Conservation (phyloP, 1,140 invertebrate genomes). For the Pogonognathellus flavescens region DNA sequence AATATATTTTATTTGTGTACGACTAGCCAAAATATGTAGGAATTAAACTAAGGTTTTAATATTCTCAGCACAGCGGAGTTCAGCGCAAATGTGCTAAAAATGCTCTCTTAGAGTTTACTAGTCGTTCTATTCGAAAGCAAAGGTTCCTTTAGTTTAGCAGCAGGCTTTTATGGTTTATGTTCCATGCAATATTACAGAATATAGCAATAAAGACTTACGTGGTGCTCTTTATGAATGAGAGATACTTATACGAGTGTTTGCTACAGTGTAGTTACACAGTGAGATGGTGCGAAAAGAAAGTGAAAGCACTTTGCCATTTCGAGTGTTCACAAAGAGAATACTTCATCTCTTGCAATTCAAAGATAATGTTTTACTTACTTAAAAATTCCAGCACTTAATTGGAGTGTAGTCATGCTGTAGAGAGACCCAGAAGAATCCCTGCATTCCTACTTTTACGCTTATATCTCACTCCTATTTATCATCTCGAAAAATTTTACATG, state of each 20-base stretch:
- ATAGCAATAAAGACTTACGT: slow-evolving; percentile 46
- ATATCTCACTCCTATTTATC: slow-evolving; percentile 7
- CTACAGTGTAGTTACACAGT: neutral
- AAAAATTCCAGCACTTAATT: slow-evolving; percentile 37
- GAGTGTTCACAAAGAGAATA: neutral
- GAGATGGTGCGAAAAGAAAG: slow-evolving; percentile 10
- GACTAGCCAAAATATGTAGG: no score
- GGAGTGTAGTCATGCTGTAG: neutral
- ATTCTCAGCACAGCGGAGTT: no score
- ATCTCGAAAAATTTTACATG: slow-evolving; percentile 13
- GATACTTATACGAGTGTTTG: no score
- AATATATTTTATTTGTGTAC: no score
- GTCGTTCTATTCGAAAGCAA: neutral
- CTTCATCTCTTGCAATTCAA: neutral
- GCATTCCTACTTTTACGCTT: neutral
- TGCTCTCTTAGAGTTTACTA: no score
- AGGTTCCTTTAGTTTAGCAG: neutral
- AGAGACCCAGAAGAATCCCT: no score
- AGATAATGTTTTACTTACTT: neutral
- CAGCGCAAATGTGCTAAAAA: no score
- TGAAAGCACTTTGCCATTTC: slow-evolving; percentile 28
- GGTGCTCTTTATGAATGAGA: neutral
- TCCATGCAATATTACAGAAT: slow-evolving; percentile 11
- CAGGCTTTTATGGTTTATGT: slow-evolving; percentile 47
- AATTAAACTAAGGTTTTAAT: no score